These are phyloP conservation scores for Girardinichthys multiradiatus DNA, from an alignment of 2,113 vertebrate species.

Conservation along the genomic window DNA sequence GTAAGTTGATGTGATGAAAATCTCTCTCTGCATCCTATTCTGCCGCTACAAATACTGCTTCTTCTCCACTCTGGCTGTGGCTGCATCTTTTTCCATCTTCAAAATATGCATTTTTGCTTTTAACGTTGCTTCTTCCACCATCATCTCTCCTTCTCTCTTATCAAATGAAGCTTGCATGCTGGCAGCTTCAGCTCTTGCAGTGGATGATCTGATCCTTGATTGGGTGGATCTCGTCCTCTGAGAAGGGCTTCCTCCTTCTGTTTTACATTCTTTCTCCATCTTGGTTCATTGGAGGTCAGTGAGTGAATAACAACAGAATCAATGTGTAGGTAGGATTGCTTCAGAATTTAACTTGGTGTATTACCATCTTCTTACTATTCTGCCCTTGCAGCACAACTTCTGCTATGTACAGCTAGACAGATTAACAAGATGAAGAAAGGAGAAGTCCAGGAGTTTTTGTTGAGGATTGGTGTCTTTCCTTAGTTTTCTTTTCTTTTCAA, in stretches of 20 bases:
- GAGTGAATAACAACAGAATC: not conserved
- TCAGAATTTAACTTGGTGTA: not conserved
- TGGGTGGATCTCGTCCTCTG: not conserved
- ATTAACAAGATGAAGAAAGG: not conserved
- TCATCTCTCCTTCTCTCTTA: not conserved
- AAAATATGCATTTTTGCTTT: slow-evolving; percentile 4
- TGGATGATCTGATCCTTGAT: not conserved
- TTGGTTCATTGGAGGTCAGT: not conserved
- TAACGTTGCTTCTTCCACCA: slow-evolving; percentile 7
- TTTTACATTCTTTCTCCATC: not conserved
- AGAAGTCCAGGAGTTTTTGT: not conserved
- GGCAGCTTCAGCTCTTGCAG: not conserved
- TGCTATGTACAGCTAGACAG: slow-evolving; percentile 1
- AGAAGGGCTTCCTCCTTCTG: not conserved
- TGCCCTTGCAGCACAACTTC: not conserved
- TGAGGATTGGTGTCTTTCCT: not conserved
- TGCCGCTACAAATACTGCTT: not conserved
- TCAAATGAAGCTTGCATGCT: not conserved
- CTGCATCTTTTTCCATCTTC: not conserved
- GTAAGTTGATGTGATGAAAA: not conserved
- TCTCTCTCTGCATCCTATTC: not conserved
- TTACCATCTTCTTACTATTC: slow-evolving; percentile 1
- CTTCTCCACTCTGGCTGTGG: not conserved
- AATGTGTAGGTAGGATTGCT: not conserved
- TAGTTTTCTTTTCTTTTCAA: not conserved